Percentiles rank a stretch among this genome's conserved stretches.
These are phyloP conservation scores for Nephila pilipes DNA, from an alignment of 1,140 invertebrate genomes.

Conservation along the genomic window DNA sequence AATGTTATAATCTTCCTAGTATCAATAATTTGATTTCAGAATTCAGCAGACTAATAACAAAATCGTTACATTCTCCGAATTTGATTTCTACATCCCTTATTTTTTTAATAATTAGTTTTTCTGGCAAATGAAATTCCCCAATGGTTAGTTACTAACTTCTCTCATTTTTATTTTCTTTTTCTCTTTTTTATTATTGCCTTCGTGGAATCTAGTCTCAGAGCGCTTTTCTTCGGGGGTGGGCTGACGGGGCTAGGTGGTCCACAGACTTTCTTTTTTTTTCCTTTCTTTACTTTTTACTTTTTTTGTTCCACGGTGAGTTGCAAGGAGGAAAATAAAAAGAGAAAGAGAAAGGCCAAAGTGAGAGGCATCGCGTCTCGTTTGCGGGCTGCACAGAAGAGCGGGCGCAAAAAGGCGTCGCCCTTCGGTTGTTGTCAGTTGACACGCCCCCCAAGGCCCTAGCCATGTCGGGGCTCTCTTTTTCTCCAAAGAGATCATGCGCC, in stretches of 20 bases:
- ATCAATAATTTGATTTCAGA: too few relatives aligned
- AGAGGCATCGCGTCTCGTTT: slow-evolving; percentile 60
- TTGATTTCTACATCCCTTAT: neutral
- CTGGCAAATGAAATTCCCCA: neutral
- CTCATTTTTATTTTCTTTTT: neutral
- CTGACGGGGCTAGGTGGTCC: slow-evolving; percentile 64
- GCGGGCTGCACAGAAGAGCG: slow-evolving; percentile 45
- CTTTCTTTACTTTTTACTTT: neutral
- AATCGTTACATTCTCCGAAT: neutral
- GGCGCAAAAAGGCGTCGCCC: slow-evolving; percentile 66
- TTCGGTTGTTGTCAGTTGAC: slow-evolving; percentile 66
- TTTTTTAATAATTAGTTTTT: neutral
- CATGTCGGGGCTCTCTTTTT: slow-evolving; percentile 39
- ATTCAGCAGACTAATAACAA: too few relatives aligned
- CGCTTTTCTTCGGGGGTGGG: slow-evolving; percentile 66
- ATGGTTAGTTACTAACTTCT: neutral
- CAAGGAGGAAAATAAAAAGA: neutral
- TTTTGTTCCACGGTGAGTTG: slow-evolving; percentile 10
- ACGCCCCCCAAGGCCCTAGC: slow-evolving; percentile 37
- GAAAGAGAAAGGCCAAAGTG: slow-evolving; percentile 13
- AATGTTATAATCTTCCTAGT: too few relatives aligned
- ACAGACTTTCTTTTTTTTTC: neutral
- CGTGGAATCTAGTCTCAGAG: slow-evolving; percentile 5
- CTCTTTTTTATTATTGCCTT: neutral
- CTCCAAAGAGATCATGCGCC: slow-evolving; percentile 54